phyloP scores from a whole-genome alignment of 2,113 vertebrate species.

The Atherinomorus stipes region DNA sequence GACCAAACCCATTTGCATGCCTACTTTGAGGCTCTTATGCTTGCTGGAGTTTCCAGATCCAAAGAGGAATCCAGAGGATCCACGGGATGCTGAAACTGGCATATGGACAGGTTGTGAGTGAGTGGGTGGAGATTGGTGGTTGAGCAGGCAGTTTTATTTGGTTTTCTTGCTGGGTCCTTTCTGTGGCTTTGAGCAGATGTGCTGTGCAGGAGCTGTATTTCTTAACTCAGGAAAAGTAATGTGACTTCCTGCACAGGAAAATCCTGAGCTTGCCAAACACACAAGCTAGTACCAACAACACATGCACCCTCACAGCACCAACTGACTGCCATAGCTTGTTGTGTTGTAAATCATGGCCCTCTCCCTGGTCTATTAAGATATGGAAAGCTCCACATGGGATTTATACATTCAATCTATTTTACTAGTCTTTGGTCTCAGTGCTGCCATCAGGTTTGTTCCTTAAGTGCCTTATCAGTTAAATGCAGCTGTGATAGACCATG shows the following conservation, averaged over 20 bases:
- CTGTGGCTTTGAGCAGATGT: conserved; percentile 57
- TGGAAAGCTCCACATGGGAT: conserved; percentile 79
- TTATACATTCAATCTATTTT: conserved; percentile 83
- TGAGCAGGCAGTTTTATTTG: conserved; percentile 53
- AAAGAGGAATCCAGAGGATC: no score
- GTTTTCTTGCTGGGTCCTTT: conserved; percentile 32
- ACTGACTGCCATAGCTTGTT: conserved; percentile 49
- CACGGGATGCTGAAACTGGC: no score
- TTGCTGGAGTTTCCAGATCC: no score
- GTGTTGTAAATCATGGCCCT: conserved; percentile 78
- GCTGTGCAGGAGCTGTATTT: conserved; percentile 51
- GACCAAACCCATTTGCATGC: no score
- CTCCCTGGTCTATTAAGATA: conserved; percentile 82
- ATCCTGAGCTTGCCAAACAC: conserved; percentile 67
- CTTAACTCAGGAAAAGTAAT: conserved; percentile 62
- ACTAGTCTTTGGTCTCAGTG: conserved; percentile 78
- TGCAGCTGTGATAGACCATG: conserved; percentile 72
- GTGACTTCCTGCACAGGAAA: conserved; percentile 50
- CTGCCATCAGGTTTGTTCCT: conserved; percentile 79
- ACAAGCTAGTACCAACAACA: conserved; percentile 27
- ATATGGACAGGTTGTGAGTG: conserved; percentile 37
- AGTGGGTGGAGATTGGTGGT: conserved; percentile 41
- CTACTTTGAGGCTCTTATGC: no score
- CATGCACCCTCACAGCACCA: conserved; percentile 19
- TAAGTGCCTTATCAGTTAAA: conserved; percentile 82